A percentile compares a stretch with the other conserved stretches of the same genome.
These are phyloP conservation scores for Vulpes vulpes DNA, from an alignment of 2,113 vertebrate species.

Conservation along the genomic window DNA sequence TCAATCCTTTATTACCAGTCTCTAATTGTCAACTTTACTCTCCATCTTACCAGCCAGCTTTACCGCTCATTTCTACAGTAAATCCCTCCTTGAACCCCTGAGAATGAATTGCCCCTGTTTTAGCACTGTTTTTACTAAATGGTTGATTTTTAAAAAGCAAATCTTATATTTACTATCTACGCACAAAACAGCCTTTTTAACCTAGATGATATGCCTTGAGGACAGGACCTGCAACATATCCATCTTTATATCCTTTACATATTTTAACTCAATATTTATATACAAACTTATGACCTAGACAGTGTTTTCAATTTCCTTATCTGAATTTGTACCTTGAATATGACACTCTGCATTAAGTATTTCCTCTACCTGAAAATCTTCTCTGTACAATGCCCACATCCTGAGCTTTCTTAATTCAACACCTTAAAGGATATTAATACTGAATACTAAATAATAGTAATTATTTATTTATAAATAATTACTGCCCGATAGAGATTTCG, in stretches of 20 bases:
- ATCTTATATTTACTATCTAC: background rate
- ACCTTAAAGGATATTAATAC: background rate
- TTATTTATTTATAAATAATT: background rate
- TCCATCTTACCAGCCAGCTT: rapidly evolving
- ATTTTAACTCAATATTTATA: background rate
- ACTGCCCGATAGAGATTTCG: background rate
- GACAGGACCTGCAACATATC: background rate
- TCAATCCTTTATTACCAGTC: background rate
- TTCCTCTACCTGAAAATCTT: background rate
- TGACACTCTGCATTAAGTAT: background rate
- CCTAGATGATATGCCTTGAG: background rate
- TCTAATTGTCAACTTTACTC: background rate
- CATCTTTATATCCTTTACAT: background rate
- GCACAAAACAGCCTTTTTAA: background rate
- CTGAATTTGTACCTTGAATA: background rate
- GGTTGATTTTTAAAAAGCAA: background rate
- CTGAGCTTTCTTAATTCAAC: background rate
- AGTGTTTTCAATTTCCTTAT: background rate
- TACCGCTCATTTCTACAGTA: background rate
- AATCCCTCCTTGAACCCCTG: background rate
- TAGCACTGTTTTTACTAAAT: background rate
- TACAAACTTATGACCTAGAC: background rate
- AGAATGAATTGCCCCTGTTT: background rate
- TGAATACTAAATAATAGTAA: background rate
- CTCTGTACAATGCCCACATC: background rate